Evolutionary conservation across 2,888 invertebrate genomes (phyloP).

Genomic region (Leucophora obtusa): DNA sequence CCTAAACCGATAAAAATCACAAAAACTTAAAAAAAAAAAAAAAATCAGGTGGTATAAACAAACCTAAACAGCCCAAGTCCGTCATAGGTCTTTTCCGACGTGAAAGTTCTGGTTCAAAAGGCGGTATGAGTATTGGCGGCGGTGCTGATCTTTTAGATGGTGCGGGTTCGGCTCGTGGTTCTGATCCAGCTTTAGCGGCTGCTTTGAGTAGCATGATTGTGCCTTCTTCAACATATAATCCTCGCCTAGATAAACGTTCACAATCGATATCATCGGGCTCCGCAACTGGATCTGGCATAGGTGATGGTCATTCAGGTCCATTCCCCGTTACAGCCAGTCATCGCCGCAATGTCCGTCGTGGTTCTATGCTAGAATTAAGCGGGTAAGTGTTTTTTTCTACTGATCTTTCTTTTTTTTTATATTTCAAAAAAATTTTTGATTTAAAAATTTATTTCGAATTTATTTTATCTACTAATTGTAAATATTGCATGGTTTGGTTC

Average conservation of each 20-base stretch:
- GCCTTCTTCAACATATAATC: constrained; percentile 76
- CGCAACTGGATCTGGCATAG: constrained; percentile 63
- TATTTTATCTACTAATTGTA: constrained; percentile 1
- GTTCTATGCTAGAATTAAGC: constrained; percentile 90
- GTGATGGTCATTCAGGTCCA: constrained; percentile 81
- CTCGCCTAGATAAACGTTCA: constrained; percentile 74
- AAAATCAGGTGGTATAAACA: constrained; percentile 88
- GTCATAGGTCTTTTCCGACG: constrained; percentile 93
- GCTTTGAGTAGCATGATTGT: constrained; percentile 76
- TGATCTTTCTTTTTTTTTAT: constrained; percentile 31
- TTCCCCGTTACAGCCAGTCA: constrained; percentile 84
- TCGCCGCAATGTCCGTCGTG: constrained; percentile 85
- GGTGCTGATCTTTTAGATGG: constrained; percentile 78
- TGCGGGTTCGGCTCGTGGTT: constrained; percentile 79
- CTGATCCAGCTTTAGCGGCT: constrained; percentile 79
- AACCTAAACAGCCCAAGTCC: constrained; percentile 90
- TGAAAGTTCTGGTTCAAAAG: constrained; percentile 86
- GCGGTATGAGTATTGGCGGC: constrained; percentile 80
- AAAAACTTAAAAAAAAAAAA: constrained; percentile 28
- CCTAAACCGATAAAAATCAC: constrained; percentile 39
- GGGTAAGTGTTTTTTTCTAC: constrained; percentile 81
- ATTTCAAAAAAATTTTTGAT: constrained; percentile 20
- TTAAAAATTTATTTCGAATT: not conserved
- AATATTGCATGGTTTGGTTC: constrained; percentile 8
- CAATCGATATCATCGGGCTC: constrained; percentile 72